phyloP scores from a whole-genome alignment of 2,797 vertebrate genomes.

The Hemitrygon akajei region DNA sequence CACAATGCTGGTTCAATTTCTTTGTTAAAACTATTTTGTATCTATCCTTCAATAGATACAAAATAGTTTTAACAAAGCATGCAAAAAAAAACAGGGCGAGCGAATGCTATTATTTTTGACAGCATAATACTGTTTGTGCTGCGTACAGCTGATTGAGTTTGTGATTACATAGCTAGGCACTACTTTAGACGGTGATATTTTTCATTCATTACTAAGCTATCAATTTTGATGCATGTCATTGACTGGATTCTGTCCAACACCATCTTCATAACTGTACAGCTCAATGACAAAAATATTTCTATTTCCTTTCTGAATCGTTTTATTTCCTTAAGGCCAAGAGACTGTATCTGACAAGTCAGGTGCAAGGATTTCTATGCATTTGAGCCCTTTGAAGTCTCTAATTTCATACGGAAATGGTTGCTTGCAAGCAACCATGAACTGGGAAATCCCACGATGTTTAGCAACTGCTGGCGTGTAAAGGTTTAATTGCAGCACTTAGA shows the following conservation, averaged over 20 bases:
- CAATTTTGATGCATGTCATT: background rate
- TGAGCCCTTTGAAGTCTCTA: background rate
- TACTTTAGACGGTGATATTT: background rate
- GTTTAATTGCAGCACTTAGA: conserved; percentile 33
- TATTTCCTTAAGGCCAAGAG: background rate
- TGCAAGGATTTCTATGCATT: background rate
- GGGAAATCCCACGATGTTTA: conserved; percentile 29
- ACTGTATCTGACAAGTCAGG: background rate
- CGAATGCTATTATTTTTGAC: background rate
- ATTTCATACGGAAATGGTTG: background rate
- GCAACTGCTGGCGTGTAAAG: background rate
- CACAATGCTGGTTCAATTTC: background rate
- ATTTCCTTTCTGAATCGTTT: background rate
- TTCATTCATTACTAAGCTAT: background rate
- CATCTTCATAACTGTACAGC: background rate
- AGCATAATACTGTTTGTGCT: background rate
- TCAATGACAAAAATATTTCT: background rate
- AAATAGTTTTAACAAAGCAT: background rate
- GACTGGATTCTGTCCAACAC: background rate
- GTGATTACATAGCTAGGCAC: background rate
- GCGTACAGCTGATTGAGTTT: background rate
- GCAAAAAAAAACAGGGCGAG: background rate
- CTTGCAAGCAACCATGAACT: background rate
- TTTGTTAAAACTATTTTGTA: background rate
- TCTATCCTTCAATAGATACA: background rate